Base-by-base conservation (phyloP, 2,888 invertebrate genomes). In the Aspidiotus destructor region DNA sequence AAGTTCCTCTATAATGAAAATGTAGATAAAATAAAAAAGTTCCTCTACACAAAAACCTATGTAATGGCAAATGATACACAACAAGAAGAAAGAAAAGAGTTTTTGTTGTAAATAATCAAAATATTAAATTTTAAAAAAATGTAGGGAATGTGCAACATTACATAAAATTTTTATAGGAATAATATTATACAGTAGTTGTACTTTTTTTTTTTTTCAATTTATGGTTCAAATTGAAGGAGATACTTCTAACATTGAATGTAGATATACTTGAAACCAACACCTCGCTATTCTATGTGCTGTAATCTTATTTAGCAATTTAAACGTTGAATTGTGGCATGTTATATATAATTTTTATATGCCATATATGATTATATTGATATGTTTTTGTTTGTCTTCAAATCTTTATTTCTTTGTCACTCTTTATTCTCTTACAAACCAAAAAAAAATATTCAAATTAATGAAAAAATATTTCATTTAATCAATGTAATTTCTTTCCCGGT, bases 201-300 rank as follows among this genome's bases (percentile, higher is more conserved):
- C 28, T 17, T 58, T 58, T 28, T 40, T 28, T 28, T 10, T 58
- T 58, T 58, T 17, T 58, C 1, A 62, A 62, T 53, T 28, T 28
- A 28, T 28, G 28, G 28, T 28, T 28, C 28, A 28, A 28, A 65
- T 65, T 55, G 55, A 41, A 55, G 58, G 41, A 52, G 41, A 58
- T 60, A 60, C 44, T 68, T 60, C 60, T 41, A 53, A 68, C 60
- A 48, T 68, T 60, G 53, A 60, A 62, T 69, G 69, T 69, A 69
- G 69, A 57, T 69, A 62, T 41, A 61, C 28, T 28, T 62, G 70
- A 69, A 71, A 71, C 70, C 69, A 67, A 71, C 71, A 71, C 71
- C 71, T 71, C 71, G 71, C 71, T 69, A 71, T 71, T 69, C 60
- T 70, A 69, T 71, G 71, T 71, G 71, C 71, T 71, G 71, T 71